Evolutionary conservation across 2,797 vertebrate genomes (phyloP).

Genomic region (Miichthys miiuy): DNA sequence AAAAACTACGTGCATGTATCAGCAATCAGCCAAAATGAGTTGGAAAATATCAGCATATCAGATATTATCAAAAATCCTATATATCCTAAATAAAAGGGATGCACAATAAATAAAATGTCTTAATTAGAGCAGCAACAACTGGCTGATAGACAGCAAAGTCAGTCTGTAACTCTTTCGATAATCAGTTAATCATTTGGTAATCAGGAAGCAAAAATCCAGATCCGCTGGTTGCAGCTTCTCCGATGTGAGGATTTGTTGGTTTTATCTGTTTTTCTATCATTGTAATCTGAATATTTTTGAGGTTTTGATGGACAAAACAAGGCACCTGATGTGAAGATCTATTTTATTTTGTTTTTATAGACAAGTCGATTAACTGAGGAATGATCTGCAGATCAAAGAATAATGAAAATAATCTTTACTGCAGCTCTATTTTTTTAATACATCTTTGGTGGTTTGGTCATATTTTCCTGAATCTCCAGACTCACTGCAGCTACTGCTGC

Average conservation of each 20-base stretch:
- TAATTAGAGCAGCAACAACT: not conserved
- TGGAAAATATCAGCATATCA: no score
- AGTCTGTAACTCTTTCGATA: not conserved
- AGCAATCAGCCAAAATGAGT: no score
- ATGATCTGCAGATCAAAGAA: not conserved
- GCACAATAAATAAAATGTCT: not conserved
- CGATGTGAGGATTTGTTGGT: not conserved
- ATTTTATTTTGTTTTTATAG: not conserved
- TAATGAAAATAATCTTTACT: not conserved
- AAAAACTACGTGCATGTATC: no score
- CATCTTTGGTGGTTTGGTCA: not conserved
- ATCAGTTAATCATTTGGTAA: not conserved
- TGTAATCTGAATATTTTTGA: not conserved
- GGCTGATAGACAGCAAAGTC: not conserved
- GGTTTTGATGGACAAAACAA: not conserved
- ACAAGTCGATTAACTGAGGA: not conserved
- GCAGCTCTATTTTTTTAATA: not conserved
- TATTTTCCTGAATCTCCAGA: constrained; percentile 1
- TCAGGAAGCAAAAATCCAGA: not conserved
- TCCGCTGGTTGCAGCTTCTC: not conserved
- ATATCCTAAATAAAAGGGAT: no score
- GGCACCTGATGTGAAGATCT: no score
- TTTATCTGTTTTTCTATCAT: constrained; percentile 5
- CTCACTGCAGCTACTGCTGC: not conserved
- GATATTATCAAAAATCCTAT: no score